Base-by-base conservation (phyloP, 1,140 invertebrate genomes). In the Cherax destructor region DNA sequence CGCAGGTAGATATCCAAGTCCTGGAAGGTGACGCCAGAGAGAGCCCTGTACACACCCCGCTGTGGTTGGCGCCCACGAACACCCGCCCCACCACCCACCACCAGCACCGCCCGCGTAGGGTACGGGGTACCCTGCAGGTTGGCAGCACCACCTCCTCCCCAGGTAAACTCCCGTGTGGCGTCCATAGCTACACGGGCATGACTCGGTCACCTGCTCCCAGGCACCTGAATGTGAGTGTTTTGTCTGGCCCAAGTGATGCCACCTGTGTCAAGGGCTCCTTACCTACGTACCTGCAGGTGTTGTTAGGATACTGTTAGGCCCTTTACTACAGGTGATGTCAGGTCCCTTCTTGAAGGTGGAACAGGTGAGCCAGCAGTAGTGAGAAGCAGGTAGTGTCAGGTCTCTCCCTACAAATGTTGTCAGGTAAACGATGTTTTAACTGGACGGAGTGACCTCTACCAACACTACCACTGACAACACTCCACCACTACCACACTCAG, bases 1-100 rank as follows among this genome's bases (percentile, higher is more conserved):
- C 90, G 61, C 30, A 91, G 49, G 49, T 91, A 91, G 18, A 87
- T 85, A 61, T 91, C 90, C 24, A 91, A 84, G 61, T 91, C 83
- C 69, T 91, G 90, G 52, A 91, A 91, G 16, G 90, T 83, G 65
- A 91, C 90, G 18, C 90, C 90, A 18, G 90, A 91, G 49, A 91
- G 84, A 5, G 90, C 90, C 79, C 90, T 86, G 77, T 91, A 91
- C 1, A 91, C 90, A 41, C 90, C 59, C 6, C 85, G 59, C 18
- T 86, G 84, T n/a, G 77, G n/a, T 41, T 83, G 84, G 9, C 74
- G 74, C 41, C 83, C 77, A 47, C 81, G 74, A 18, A 61, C 72
- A 21, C 61, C 78, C 11, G 76, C 83, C 18, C 90, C 78, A 6
- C 83, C 81, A 21, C 84, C 79, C 77, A 91, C 90, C 30, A 91